Conservation (phyloP, 2,888 invertebrate genomes). For the Hemithea aestivaria region DNA sequence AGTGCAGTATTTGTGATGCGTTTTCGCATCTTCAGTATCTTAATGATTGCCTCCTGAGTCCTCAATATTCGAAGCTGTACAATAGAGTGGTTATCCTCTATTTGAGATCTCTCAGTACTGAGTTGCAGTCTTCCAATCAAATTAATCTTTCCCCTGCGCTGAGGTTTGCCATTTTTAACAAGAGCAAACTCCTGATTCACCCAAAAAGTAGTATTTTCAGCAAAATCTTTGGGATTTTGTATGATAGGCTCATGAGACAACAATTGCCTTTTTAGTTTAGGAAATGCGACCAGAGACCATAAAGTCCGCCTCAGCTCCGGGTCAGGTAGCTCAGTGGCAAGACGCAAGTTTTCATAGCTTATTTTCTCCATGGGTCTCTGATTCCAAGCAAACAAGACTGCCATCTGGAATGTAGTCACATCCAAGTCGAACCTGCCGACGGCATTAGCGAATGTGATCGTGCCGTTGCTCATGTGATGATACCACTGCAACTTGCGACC, state of each 20-base stretch:
- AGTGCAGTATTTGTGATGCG: slow-evolving; percentile 95
- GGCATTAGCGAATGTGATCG: slow-evolving; percentile 95
- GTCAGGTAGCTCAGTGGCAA: slow-evolving; percentile 98
- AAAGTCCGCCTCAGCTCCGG: slow-evolving; percentile 95
- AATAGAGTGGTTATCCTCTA: slow-evolving; percentile 99
- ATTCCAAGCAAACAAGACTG: slow-evolving; percentile 99
- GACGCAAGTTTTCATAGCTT: slow-evolving; percentile 96
- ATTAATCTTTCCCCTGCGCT: slow-evolving; percentile 97
- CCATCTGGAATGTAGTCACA: slow-evolving; percentile 99
- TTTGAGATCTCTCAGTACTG: slow-evolving; percentile 95
- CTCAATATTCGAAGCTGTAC: slow-evolving; percentile 96
- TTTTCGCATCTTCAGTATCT: slow-evolving; percentile 99
- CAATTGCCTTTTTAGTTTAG: slow-evolving; percentile 96
- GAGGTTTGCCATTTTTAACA: slow-evolving; percentile 96
- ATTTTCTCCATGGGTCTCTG: slow-evolving; percentile 95
- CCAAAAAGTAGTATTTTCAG: slow-evolving; percentile 95
- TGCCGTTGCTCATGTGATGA: slow-evolving; percentile 99
- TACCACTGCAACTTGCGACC: slow-evolving; percentile 99
- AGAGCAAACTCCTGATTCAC: slow-evolving; percentile 98
- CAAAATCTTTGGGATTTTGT: slow-evolving; percentile 95
- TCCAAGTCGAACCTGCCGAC: slow-evolving; percentile 97
- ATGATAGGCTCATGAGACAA: slow-evolving; percentile 88
- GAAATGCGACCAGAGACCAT: slow-evolving; percentile 97
- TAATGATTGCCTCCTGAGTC: slow-evolving; percentile 98
- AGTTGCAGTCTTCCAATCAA: slow-evolving; percentile 96